Evolutionary conservation across 2,113 vertebrate genomes (phyloP).

Genomic region (Columba janthina): DNA sequence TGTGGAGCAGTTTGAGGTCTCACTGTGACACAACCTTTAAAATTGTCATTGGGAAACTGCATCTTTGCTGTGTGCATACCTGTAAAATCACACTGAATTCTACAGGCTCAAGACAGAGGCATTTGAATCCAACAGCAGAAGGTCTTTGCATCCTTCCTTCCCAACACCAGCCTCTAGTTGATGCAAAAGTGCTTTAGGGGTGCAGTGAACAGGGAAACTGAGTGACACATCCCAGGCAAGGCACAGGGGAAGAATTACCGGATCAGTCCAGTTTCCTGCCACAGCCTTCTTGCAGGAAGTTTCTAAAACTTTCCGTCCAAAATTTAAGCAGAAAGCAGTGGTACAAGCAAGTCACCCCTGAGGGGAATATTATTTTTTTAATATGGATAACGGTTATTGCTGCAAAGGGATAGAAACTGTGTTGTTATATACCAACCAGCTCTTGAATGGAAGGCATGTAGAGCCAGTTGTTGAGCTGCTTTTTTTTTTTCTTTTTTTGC

Average conservation of each 20-base stretch:
- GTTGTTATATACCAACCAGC: neutral
- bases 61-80: neutral
- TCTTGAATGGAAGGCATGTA: neutral
- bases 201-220: neutral
- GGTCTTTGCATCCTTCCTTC: neutral
- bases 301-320: neutral
- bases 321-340: neutral
- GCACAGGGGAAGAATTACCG: neutral
- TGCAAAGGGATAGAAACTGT: neutral
- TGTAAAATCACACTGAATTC: neutral
- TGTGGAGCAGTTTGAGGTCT: neutral
- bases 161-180: neutral
- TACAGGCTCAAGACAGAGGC: neutral
- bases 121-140: neutral
- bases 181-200: neutral
- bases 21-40: neutral
- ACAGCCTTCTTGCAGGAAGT: neutral
- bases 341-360: neutral
- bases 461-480: rapidly evolving
- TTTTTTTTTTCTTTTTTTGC: neutral
- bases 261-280: neutral
- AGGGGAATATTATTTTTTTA: neutral
- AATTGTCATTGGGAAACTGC: neutral
- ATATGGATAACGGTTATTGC: neutral
- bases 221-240: neutral